Base-by-base conservation (phyloP, 2,888 invertebrate species). In the Drosophila cyrtoloma region DNA sequence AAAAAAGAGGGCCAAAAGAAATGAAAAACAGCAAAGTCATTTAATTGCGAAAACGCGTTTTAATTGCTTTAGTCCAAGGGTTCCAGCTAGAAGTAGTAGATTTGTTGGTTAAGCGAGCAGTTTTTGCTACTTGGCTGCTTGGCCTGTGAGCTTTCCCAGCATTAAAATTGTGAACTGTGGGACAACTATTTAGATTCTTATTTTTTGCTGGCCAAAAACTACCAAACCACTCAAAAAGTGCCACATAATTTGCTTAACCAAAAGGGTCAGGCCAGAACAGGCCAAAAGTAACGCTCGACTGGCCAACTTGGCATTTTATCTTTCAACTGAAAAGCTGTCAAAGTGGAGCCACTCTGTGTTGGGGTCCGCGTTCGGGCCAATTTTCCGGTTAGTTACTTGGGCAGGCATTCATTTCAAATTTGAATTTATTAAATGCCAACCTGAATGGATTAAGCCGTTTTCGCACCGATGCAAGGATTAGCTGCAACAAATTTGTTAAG, bases 31-130 rank as follows among this genome's bases (percentile, higher is more conserved):
- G 87, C 89, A 85, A 87, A 87, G 87, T 87, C 87, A 87, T 87
- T 87, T 87, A 87, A 87, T 87, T 87, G 87, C 87, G 82, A 87
- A 87, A 87, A 87, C 89, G 87, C 89, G 87, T 87, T 87, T 87
- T 87, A 87, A 87, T 87, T 87, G 89, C 87, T 87, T 87, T 80
- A 77, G 82, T 75, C 75, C 69, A 60, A 61, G 69, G 60, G 64
- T 71, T 63, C 56, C 30, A 44, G 39, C 52, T 59, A 60, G 77
- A 76, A 76, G 26, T 47, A 9, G 28, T 16, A 26, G 16, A 47
- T 26, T 47, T 16, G 26, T 75, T 76, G 73, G 67, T 59, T 79
- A 77, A 69, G 71, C 71, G 50, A 63, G 42, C 60, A 52, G 52
- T 73, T 67, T 62, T 71, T 47, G 58, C 57, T 47, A 71, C 44